Base-by-base conservation (phyloP, 2,797 vertebrate genomes). In the Lerista edwardsae region DNA sequence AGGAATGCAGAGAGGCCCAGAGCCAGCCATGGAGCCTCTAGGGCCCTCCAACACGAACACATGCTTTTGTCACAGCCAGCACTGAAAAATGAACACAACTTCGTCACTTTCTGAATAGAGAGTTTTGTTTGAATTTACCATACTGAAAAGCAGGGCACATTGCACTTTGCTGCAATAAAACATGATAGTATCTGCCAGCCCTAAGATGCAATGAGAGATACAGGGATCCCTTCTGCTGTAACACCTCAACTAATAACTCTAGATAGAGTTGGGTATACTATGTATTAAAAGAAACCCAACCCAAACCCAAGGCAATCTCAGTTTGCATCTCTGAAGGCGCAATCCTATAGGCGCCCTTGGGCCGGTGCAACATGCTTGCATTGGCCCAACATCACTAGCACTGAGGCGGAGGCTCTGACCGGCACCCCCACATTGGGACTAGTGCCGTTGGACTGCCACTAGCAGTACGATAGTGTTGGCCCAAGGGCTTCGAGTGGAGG, bases 1-100 rank as follows among this genome's bases (percentile, higher is more conserved):
- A 82, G 93, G 91, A 90, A 91, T 92, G 89, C 93, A 84, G 51
- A 55, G 91, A 86, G 94, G 93, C 93, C 91, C 74, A 91, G 91
- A 0, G 78, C 91, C 89, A 93, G 87, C 87, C 85, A 85, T 74
- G 75, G 68, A 25, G 87, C 88, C 89, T 85, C 88, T 87, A 88
- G 88, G 90, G 73, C 91, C 90, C 84, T 86, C 89, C 78, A 1
- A 55, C 10, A 47, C 69, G 51, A 68, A 75, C 41, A 64, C 29
- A 77, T 44, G n/a, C 51, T 84, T 12, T 27, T 23, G 36, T 84
- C n/a, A 77, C 72, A 21, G n/a, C n/a, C 67, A 62, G 4, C 14
- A 21, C 51, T 84, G 51, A 84, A 36, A 72, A 62, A 62, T 51
- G n/a, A 55, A 39, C 8, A 65, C 4, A 62, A 62, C 36, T 27